A percentile compares a stretch with the other conserved stretches of the same genome.
These are phyloP conservation scores for Lepus americanus DNA, from an alignment of 2,113 vertebrate genomes.

Conservation along the genomic window DNA sequence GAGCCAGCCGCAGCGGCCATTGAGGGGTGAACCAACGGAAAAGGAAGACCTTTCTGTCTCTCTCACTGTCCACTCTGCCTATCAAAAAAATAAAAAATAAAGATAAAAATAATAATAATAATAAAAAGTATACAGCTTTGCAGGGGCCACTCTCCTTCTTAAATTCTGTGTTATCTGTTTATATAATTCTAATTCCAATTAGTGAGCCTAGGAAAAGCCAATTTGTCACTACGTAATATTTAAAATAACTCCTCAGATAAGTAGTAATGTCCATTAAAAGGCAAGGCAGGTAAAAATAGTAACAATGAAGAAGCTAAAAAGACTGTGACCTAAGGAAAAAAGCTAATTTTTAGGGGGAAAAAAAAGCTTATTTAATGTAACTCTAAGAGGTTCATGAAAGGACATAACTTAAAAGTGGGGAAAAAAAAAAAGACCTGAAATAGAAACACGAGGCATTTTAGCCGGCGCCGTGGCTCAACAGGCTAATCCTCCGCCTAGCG, in stretches of 20 bases:
- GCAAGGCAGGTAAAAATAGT: background rate
- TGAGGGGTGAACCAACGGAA: too few species aligned
- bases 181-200: background rate
- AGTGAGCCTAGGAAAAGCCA: constrained; percentile 8
- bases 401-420: background rate
- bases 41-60: too few species aligned
- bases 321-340: background rate
- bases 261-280: background rate
- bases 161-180: background rate
- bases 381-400: constrained; percentile 10
- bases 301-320: constrained; percentile 7
- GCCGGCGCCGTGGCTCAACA: too few species aligned
- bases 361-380: background rate
- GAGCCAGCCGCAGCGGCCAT: too few species aligned
- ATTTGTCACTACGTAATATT: background rate
- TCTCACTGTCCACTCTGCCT: too few species aligned
- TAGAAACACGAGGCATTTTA: background rate
- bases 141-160: background rate
- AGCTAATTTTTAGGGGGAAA: background rate
- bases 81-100: too few species aligned
- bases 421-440: constrained; percentile 31
- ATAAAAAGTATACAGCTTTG: background rate
- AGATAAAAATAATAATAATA: too few species aligned
- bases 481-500: too few species aligned
- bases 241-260: background rate